These are phyloP conservation scores for Napeogenes inachia DNA, from an alignment of 2,888 invertebrate species.

Conservation along the genomic window DNA sequence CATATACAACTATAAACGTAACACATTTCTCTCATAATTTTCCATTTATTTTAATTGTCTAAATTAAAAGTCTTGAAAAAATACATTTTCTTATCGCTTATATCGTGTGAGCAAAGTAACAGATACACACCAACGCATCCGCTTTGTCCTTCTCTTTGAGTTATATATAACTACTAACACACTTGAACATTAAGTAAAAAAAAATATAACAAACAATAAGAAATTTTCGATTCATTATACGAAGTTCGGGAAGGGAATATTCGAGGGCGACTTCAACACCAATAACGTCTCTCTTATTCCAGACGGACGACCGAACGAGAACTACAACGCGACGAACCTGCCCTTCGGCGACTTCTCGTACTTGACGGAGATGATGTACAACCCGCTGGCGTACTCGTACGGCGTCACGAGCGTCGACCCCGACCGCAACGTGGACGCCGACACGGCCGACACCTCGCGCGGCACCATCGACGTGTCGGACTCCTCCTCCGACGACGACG, in stretches of 20 bases:
- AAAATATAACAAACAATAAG: background rate
- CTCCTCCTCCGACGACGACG: slow-evolving; percentile 61
- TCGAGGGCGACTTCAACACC: background rate
- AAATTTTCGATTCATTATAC: background rate
- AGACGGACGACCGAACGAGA: slow-evolving; percentile 73
- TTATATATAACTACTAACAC: slow-evolving; percentile 6
- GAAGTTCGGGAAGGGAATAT: background rate
- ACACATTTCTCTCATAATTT: too few relatives aligned
- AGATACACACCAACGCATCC: slow-evolving; percentile 31
- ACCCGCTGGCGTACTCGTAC: slow-evolving; percentile 63
- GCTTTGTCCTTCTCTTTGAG: slow-evolving; percentile 32
- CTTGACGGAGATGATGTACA: slow-evolving; percentile 73
- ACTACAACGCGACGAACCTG: slow-evolving; percentile 74
- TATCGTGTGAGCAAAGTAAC: background rate
- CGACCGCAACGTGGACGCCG: slow-evolving; percentile 54
- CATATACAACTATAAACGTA: too few relatives aligned
- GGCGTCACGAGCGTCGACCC: slow-evolving; percentile 58
- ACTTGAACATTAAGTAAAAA: slow-evolving; percentile 8
- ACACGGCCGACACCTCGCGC: slow-evolving; percentile 48
- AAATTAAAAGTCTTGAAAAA: background rate
- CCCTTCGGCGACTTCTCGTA: slow-evolving; percentile 77
- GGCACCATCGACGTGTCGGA: slow-evolving; percentile 70
- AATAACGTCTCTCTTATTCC: slow-evolving; percentile 25
- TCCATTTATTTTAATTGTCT: too few relatives aligned
- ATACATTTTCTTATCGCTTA: background rate